Evolutionary conservation across 1,140 invertebrate genomes (phyloP), one percentile per base, ranked within the genome.

Genomic region (Solen grandis): DNA sequence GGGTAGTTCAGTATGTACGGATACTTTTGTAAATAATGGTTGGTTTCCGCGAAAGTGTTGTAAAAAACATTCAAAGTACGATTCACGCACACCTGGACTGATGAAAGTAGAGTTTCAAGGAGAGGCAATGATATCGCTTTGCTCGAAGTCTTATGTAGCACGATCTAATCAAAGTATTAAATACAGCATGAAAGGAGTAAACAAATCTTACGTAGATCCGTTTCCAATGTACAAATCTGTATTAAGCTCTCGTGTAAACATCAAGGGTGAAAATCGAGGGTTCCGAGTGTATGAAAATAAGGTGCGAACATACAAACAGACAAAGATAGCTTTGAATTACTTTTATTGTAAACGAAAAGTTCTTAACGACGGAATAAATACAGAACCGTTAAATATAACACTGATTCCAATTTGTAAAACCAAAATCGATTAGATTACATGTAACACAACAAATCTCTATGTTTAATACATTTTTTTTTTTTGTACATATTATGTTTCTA

Each of bases 261-360:
- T 38, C n/a, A n/a, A 29, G n/a, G 36, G n/a, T n/a, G 55, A 22
- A 38, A 72, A 72, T 22, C 52, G 69, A 36, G 69, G 69, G 55
- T 59, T 72, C 54, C 35, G 69, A 38, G 25, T 57, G 25, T 10
- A 25, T 16, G 25, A 72, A 19, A 72, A 72, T 31, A 3, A 35
- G 25, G 25, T 72, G 10, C 13, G 16, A 22, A 14, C 69, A 16
- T 72, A 72, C 33, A 22, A 33, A 8, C 69, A 72, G 25, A 27
- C 22, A 41, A 72, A 38, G 60, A 36, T 1, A 14, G 69, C 31
- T 25, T 72, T 72, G 2, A 59, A 31, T 19, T 36, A 59, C 29
- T 72, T 57, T 38, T 72, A 72, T 27, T 38, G 52, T 25, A 72
- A 72, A 59, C 22, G 69, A 22, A 59, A 59, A 52, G 69, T 72